A percentile compares a stretch with the other conserved stretches of the same genome.
Conservation (phyloP, 2,113 vertebrate species). For the Lycaon pictus region DNA sequence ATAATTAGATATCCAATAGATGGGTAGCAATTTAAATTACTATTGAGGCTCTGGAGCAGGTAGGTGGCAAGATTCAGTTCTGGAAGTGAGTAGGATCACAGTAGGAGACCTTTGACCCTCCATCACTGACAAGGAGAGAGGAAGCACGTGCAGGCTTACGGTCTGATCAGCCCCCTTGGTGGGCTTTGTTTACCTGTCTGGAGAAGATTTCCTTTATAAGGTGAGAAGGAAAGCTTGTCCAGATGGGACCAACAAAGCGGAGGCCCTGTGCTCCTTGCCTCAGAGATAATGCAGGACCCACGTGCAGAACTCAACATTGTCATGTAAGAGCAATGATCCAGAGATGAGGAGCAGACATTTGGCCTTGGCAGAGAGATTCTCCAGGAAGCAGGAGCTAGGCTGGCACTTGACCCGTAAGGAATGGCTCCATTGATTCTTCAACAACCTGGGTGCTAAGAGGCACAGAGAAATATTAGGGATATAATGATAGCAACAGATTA, state of each 20-base stretch:
- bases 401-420: not conserved
- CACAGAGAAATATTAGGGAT: not conserved
- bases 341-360: constrained; percentile 30
- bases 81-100: not conserved
- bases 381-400: not conserved
- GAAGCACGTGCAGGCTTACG: not conserved
- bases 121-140: not conserved
- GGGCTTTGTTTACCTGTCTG: not conserved
- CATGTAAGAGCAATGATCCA: not conserved
- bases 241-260: constrained; percentile 11
- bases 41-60: not conserved
- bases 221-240: constrained; percentile 23
- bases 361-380: constrained; percentile 3
- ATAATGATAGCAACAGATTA: not conserved
- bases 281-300: not conserved
- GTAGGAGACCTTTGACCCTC: not conserved
- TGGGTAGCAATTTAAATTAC: not conserved
- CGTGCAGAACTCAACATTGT: too few species aligned
- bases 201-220: constrained; percentile 25
- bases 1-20: not conserved
- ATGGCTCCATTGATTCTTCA: not conserved
- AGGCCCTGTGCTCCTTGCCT: not conserved
- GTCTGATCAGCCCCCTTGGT: not conserved
- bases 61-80: not conserved
- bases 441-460: not conserved